Evolutionary conservation across 2,113 vertebrate genomes (phyloP).

Genomic region (Nothocercus julius): DNA sequence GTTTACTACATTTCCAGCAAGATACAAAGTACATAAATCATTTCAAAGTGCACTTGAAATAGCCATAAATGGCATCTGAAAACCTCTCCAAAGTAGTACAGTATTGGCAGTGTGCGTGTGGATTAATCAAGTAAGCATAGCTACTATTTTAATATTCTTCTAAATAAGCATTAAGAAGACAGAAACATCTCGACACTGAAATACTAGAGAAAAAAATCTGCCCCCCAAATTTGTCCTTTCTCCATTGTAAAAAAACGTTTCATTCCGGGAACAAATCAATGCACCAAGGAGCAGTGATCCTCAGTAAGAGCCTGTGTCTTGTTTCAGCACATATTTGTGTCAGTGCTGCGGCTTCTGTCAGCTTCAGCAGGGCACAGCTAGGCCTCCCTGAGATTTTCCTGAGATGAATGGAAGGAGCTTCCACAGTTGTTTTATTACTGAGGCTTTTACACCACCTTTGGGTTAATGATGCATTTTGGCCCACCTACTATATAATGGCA

Average conservation of each 20-base stretch:
- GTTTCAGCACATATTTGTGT: background rate
- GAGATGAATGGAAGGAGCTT: background rate
- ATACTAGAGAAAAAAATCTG: background rate
- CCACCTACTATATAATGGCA: background rate
- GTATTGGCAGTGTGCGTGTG: background rate
- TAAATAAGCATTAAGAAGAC: background rate
- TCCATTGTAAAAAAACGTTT: background rate
- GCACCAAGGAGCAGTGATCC: background rate
- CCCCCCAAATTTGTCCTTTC: background rate
- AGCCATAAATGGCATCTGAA: slow-evolving; percentile 31
- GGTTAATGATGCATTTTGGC: background rate
- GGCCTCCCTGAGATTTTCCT: background rate
- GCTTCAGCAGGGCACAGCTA: background rate
- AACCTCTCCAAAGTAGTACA: background rate
- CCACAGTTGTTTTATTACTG: background rate
- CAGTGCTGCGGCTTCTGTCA: background rate
- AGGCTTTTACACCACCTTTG: background rate
- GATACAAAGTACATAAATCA: background rate
- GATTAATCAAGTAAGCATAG: background rate
- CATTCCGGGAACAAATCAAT: background rate
- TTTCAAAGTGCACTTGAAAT: background rate
- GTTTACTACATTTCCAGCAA: slow-evolving; percentile 36
- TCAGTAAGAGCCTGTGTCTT: background rate
- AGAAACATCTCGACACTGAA: background rate
- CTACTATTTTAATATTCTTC: background rate